Base-by-base conservation (phyloP, 2,797 vertebrate genomes). In the Notoglanidium macrostoma region DNA sequence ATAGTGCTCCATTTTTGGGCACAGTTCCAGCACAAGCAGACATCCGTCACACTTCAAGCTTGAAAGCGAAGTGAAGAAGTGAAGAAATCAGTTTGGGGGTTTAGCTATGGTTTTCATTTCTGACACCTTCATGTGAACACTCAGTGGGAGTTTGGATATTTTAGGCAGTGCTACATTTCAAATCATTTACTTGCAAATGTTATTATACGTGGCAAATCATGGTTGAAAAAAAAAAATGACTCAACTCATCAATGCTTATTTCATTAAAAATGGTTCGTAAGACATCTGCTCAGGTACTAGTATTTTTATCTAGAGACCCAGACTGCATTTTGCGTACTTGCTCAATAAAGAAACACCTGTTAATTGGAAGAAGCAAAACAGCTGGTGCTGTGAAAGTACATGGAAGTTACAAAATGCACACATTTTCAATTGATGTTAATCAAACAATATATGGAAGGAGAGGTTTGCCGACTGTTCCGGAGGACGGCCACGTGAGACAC, bases 401-500 rank as follows among this genome's bases (percentile, higher is more conserved):
- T 19, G 26, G n/a, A 77, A 55, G 21, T 67, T 57, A 23, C 49
- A 68, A 46, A 57, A 78, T 17, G 11, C 23, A 82, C n/a, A 88
- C 49, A 21, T 59, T 57, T 87, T 78, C 51, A 49, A 59, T 23
- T 67, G 29, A 54, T 15, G 67, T 55, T 85, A 21, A 61, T 26
- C 3, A 17, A 2, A n/a, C 67, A 11, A 12, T 15, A 2, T n/a
- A 23, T 14, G 5, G 51, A 29, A 19, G 49, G 26, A 83, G 19
- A 26, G n/a, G 21, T 35, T 26, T 2, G 79, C 35, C 15, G 79
- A 14, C 51, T 10, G 57, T 54, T 26, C 32, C 3, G 8, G 59
- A 85, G 23, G 67, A 68, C 61, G 40, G 44, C 83, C 67, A n/a
- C 21, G 87, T 65, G 93, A 93, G 88, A 94, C 90, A 94, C 93